Percentiles rank a stretch among this genome's conserved stretches.
Evolutionary conservation across 2,888 invertebrate genomes (phyloP).

Genomic region (Drosophila prolongata): DNA sequence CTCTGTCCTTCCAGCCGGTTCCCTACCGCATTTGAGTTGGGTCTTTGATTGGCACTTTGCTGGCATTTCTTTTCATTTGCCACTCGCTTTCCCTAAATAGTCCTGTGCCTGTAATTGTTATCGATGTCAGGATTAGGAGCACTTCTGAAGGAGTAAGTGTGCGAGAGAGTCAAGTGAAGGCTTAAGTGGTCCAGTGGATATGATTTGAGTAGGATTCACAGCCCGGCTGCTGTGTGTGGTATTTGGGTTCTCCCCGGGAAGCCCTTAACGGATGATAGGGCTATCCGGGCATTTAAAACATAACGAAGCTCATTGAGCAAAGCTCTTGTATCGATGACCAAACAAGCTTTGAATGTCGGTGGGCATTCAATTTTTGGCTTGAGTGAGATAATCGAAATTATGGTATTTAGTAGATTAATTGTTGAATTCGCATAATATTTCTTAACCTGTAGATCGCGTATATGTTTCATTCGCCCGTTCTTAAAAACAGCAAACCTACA

Average conservation of each 20-base stretch:
- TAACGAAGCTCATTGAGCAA: conserved; percentile 15
- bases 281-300: conserved; percentile 5
- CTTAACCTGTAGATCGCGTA: too few species aligned
- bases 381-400: conserved; percentile 4
- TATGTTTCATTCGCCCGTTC: too few species aligned
- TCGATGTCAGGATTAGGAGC: conserved; percentile 33
- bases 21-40: conserved; percentile 63
- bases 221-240: not conserved
- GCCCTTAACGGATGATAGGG: conserved; percentile 17
- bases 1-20: conserved; percentile 64
- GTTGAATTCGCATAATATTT: not conserved
- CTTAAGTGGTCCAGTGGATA: conserved; percentile 36
- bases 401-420: not conserved
- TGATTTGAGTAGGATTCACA: conserved; percentile 28
- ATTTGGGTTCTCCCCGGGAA: conserved; percentile 1
- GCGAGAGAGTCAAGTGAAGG: conserved; percentile 24
- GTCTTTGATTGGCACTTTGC: conserved; percentile 52
- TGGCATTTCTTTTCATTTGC: conserved; percentile 27
- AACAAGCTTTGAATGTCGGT: conserved; percentile 14
- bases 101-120: conserved; percentile 29
- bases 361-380: conserved; percentile 1
- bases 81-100: conserved; percentile 12
- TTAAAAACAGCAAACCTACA: too few species aligned
- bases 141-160: conserved; percentile 11
- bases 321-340: conserved; percentile 25